Conservation (phyloP, 2,888 invertebrate genomes). For the Syritta pipiens region DNA sequence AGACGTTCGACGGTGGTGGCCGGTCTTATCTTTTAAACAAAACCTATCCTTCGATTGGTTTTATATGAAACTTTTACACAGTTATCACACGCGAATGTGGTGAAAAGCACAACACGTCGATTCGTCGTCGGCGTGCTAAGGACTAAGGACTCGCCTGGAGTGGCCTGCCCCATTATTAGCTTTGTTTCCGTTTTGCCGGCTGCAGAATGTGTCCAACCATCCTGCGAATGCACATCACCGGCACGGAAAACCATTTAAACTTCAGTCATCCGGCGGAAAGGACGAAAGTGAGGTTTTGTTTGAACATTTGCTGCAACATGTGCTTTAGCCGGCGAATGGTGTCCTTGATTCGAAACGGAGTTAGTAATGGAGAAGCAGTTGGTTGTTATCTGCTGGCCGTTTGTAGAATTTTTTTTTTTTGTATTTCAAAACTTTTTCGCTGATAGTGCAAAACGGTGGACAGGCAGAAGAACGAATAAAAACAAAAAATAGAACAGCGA, state of each 20-base stretch:
- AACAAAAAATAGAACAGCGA: conserved; percentile 13
- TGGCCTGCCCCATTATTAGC: conserved; percentile 46
- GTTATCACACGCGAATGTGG: conserved; percentile 52
- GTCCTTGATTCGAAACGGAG: conserved; percentile 3
- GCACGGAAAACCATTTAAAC: conserved; percentile 68
- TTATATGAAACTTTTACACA: conserved; percentile 17
- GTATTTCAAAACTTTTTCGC: conserved; percentile 54
- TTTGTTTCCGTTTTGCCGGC: conserved; percentile 38
- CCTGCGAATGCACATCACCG: conserved; percentile 31
- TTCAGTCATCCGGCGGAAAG: conserved; percentile 59
- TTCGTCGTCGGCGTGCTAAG: background rate
- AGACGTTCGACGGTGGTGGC: no score
- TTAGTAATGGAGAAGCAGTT: conserved; percentile 50
- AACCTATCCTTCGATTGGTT: background rate
- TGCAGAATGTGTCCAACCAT: conserved; percentile 6
- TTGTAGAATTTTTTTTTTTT: background rate
- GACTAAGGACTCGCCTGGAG: conserved; percentile 21
- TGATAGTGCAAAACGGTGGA: conserved; percentile 47
- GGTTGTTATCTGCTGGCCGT: conserved; percentile 44
- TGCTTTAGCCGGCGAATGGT: conserved; percentile 32
- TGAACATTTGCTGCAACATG: conserved; percentile 66
- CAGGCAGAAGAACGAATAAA: no score
- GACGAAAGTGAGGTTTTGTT: conserved; percentile 62
- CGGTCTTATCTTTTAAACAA: conserved; percentile 7
- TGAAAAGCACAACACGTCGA: conserved; percentile 51